phyloP scores from a whole-genome alignment of 2,797 vertebrate species.

The Petrocephalus sullivani region DNA sequence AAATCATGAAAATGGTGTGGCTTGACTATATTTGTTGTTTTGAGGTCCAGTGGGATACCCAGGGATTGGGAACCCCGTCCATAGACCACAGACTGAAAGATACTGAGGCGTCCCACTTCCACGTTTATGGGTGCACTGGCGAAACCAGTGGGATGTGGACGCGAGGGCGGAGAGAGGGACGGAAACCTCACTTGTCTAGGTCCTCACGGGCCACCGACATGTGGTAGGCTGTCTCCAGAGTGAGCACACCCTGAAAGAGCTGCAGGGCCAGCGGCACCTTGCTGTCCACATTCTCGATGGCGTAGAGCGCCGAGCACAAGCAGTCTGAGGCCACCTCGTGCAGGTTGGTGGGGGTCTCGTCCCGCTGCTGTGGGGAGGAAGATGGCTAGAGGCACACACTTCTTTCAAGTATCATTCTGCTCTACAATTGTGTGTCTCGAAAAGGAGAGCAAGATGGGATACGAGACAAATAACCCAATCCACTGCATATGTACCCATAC shows the following conservation, averaged over 20 bases:
- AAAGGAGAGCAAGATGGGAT: not conserved
- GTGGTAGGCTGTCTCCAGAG: constrained; percentile 90
- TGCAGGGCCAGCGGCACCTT: constrained; percentile 81
- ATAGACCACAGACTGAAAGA: not conserved
- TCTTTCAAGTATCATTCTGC: not conserved
- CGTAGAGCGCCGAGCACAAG: constrained; percentile 90
- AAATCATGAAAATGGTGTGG: not conserved
- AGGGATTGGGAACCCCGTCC: not conserved
- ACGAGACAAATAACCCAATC: not conserved
- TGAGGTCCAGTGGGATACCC: not conserved
- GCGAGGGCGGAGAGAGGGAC: not conserved
- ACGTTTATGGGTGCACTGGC: not conserved
- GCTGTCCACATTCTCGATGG: constrained; percentile 90
- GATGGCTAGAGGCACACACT: not conserved
- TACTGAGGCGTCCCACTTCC: not conserved
- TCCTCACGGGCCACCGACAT: constrained; percentile 96
- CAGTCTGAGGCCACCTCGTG: constrained; percentile 93
- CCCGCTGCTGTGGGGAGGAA: constrained; percentile 72
- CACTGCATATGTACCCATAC: not conserved
- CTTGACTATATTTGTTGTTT: not conserved
- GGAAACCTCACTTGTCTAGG: constrained; percentile 80
- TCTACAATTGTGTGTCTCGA: not conserved
- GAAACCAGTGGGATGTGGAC: not conserved
- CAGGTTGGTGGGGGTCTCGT: constrained; percentile 88
- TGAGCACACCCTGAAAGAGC: constrained; percentile 91